Percentiles rank a stretch among this genome's conserved stretches.
These are phyloP conservation scores for Cyrtorhinus lividipennis DNA, from an alignment of 1,140 invertebrate genomes.

Conservation along the genomic window DNA sequence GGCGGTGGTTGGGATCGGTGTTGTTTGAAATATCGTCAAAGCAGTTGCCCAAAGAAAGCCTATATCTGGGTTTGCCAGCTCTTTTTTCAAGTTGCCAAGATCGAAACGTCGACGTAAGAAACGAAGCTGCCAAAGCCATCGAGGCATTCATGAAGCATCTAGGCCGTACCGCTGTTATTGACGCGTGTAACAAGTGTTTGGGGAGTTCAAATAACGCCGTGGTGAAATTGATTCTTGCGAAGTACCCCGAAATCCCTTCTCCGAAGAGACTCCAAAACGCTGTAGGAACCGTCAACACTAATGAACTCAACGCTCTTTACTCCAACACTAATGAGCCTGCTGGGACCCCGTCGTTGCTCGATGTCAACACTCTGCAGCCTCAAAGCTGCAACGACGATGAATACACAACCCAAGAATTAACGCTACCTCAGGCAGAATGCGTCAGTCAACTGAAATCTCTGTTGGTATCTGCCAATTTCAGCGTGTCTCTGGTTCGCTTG, in stretches of 20 bases:
- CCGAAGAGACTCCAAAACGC: too few species aligned
- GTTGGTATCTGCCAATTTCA: conserved; percentile 75
- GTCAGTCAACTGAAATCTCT: conserved; percentile 80
- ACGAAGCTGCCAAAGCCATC: conserved; percentile 77
- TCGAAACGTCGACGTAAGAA: conserved; percentile 77
- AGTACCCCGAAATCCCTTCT: too few species aligned
- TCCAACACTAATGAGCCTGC: too few species aligned
- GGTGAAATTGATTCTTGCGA: conserved; percentile 46
- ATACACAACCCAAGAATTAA: conserved; percentile 50
- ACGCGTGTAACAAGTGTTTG: conserved; percentile 65
- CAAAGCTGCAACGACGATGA: not conserved
- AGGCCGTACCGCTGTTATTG: conserved; percentile 67
- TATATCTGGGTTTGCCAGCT: conserved; percentile 57
- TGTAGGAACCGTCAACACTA: too few species aligned
- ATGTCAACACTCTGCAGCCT: not conserved
- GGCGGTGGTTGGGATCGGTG: conserved; percentile 69
- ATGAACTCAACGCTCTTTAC: too few species aligned
- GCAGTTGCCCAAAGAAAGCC: conserved; percentile 58
- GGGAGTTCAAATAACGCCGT: too few species aligned
- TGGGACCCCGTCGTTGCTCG: not conserved
- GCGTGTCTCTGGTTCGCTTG: conserved; percentile 68
- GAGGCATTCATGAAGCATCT: conserved; percentile 86
- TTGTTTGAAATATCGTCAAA: conserved; percentile 46
- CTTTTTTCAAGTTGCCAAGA: conserved; percentile 79
- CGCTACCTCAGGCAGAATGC: conserved; percentile 81